phyloP scores from a whole-genome alignment of 2,113 vertebrate species.

The Pollimyrus isidori region DNA sequence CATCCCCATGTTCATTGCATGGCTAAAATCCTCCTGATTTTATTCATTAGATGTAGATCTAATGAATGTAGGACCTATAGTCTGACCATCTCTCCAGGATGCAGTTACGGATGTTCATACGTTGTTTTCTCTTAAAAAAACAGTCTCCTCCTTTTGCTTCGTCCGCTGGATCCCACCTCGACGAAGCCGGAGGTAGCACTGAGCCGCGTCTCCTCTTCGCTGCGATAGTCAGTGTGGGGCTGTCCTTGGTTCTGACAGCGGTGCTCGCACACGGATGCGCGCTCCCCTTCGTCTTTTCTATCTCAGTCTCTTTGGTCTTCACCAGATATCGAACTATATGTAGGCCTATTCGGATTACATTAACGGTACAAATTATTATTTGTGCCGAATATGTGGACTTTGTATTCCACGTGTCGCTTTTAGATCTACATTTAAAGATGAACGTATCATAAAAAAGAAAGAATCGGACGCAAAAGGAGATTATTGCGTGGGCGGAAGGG shows the following conservation, averaged over 20 bases:
- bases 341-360: slow-evolving; percentile 12
- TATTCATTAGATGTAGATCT: not conserved
- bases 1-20: not conserved
- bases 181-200: slow-evolving; percentile 27
- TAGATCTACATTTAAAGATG: not conserved
- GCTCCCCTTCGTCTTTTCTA: slow-evolving; percentile 42
- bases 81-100: not conserved
- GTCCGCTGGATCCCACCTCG: slow-evolving; percentile 28
- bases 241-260: slow-evolving; percentile 70
- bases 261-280: slow-evolving; percentile 57
- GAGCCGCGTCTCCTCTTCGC: slow-evolving; percentile 22
- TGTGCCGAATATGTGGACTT: not conserved
- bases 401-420: not conserved
- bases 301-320: slow-evolving; percentile 45
- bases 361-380: not conserved
- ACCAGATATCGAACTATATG: slow-evolving; percentile 16
- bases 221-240: slow-evolving; percentile 39
- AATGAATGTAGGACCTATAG: no score
- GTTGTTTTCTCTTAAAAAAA: not conserved
- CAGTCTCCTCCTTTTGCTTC: not conserved
- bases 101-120: not conserved
- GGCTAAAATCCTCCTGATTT: not conserved
- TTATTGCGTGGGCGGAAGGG: slow-evolving; percentile 6
- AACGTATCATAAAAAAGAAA: not conserved
- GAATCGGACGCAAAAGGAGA: not conserved